Evolutionary conservation across 2,113 vertebrate species (phyloP), one percentile per base, ranked within the genome.

Genomic region (Platysternon megacephalum): DNA sequence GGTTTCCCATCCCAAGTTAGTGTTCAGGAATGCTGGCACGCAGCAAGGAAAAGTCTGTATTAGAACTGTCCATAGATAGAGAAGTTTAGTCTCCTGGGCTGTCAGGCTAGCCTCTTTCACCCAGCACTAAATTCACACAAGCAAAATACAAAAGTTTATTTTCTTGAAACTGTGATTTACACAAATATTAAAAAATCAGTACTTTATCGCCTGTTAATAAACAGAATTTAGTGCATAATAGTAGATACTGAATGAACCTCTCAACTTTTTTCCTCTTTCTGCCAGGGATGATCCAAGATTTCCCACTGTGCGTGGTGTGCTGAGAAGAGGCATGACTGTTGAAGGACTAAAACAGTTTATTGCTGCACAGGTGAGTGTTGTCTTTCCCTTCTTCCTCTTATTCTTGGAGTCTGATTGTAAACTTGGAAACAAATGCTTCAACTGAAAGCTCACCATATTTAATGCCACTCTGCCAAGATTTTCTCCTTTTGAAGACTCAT

Each of bases 261-360:
- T 85, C 49, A 29, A 24, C 28, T 44, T 53, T 53, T 79, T 78
- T 55, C 28, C 5, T 39, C 86, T 79, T 88, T 72, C 76, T 93
- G 4, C 32, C 90, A 99, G 99, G 99, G 99, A 99, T 89, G 99
- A 99, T 96, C 99, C 99, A 46, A 98, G 99, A 29, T 99, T 99
- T 97, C 99, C 99, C n/a, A 99, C 99, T 1, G 99, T 99, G 5
- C 99, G 99, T 95, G 99, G 99, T 19, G 99, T 99, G 24, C 97
- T 99, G 80, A 98, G 99, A 95, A 99, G 99, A 98, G 99, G 99
- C 79, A 99, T 99, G 99, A 99, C 99, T 1, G 99, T 99, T 58
- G 99, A 99, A 95, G 99, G 99, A 16, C 97, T 99, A 78, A 99
- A 99, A 79, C 99, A 99, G 95, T 99, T 99, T 91, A 99, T 99